These are phyloP conservation scores for Macquaria australasica DNA, from an alignment of 2,113 vertebrate species.

Conservation along the genomic window DNA sequence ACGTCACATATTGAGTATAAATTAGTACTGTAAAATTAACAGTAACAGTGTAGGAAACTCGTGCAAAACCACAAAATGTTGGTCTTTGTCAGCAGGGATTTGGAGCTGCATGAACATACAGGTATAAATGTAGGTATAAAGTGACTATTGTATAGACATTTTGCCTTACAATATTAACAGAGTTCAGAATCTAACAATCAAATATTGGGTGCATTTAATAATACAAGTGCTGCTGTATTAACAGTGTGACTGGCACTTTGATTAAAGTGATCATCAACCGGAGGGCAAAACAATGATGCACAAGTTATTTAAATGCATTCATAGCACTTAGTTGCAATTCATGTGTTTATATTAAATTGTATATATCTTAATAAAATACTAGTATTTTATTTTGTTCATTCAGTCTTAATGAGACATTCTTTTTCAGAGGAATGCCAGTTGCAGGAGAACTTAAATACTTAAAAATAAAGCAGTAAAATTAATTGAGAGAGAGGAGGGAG, in stretches of 20 bases:
- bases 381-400: neutral
- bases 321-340: neutral
- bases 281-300: neutral
- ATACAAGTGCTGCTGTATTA: conserved; percentile 8
- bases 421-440: neutral
- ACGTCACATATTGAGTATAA: neutral
- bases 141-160: neutral
- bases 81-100: neutral
- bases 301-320: neutral
- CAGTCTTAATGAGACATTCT: neutral
- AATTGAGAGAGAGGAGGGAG: neutral
- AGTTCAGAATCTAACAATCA: neutral
- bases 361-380: neutral
- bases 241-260: neutral
- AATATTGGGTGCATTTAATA: neutral
- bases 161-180: too few species aligned
- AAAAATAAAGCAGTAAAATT: neutral
- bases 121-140: neutral
- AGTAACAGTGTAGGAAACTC: neutral
- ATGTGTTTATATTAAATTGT: neutral
- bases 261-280: conserved; percentile 4
- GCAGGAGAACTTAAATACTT: neutral
- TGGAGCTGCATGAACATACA: neutral
- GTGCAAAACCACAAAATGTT: neutral
- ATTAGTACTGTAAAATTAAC: neutral